Percentiles rank a stretch among this genome's conserved stretches.
Evolutionary conservation across 2,797 vertebrate species (phyloP).

Genomic region (Danio jaintianensis): DNA sequence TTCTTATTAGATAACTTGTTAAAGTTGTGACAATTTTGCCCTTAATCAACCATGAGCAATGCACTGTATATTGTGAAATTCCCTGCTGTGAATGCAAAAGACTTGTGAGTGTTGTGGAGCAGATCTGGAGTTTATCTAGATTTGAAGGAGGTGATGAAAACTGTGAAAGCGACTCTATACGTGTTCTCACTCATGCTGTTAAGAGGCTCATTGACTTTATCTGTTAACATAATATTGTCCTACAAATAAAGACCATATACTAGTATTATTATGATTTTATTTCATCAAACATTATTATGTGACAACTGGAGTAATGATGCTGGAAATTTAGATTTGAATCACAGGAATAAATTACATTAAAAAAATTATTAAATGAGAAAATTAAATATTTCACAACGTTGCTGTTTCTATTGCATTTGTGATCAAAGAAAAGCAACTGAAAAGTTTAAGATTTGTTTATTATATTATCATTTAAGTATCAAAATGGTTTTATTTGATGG

Average conservation of each 20-base stretch:
- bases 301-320: no score
- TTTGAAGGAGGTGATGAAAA: slow-evolving; percentile 53
- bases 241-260: background rate
- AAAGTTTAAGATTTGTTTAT: no score
- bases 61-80: background rate
- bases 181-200: slow-evolving; percentile 10
- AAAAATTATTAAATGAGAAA: no score
- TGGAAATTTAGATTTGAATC: no score
- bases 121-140: slow-evolving; percentile 45
- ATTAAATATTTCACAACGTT: no score
- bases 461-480: no score
- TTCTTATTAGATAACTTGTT: background rate
- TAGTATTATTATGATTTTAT: background rate
- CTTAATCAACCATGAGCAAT: background rate
- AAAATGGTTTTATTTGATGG: no score
- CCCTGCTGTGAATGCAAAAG: background rate
- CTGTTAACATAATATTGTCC: slow-evolving; percentile 22
- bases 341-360: no score
- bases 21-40: background rate
- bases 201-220: slow-evolving; percentile 14
- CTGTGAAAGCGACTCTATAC: background rate
- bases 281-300: background rate
- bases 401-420: no score
- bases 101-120: background rate
- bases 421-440: no score